Conservation (phyloP, 2,797 vertebrate genomes). For the Microctenopoma lineatum region DNA sequence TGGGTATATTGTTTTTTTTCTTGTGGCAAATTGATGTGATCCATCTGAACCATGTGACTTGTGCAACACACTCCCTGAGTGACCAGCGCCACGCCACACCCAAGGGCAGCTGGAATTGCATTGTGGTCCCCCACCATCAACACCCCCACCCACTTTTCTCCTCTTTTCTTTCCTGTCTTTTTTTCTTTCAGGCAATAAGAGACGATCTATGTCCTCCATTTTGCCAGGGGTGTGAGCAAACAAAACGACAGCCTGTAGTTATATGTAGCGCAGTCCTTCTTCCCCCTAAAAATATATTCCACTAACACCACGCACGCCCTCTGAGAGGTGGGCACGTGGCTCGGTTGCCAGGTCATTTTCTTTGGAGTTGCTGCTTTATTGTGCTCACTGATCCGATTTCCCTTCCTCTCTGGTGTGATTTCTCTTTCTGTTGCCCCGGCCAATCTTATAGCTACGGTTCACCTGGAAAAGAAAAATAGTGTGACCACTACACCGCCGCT, state of each 20-base stretch:
- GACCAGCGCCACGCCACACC: constrained; percentile 83
- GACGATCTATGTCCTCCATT: constrained; percentile 88
- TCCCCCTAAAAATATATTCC: constrained; percentile 71
- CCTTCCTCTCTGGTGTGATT: constrained; percentile 76
- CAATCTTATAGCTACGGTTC: constrained; percentile 71
- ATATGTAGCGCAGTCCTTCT: constrained; percentile 78
- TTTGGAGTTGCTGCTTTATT: constrained; percentile 72
- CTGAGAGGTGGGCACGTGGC: constrained; percentile 37
- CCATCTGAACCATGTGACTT: constrained; percentile 91
- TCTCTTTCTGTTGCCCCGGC: constrained; percentile 72
- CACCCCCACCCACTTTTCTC: neutral
- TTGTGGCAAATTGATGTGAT: constrained; percentile 94
- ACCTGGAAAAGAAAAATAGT: constrained; percentile 69
- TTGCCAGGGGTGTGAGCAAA: constrained; percentile 82
- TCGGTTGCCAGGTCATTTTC: constrained; percentile 73
- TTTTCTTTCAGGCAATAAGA: constrained; percentile 84
- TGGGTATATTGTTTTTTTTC: constrained; percentile 67
- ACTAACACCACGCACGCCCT: constrained; percentile 29
- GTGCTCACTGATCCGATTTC: constrained; percentile 80
- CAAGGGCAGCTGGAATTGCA: constrained; percentile 86
- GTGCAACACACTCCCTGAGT: constrained; percentile 87
- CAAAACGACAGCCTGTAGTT: constrained; percentile 80
- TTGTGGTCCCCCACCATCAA: constrained; percentile 82
- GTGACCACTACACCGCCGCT: constrained; percentile 57
- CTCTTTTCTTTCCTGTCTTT: neutral